phyloP scores from a whole-genome alignment of 64 coral and sea anemone genomes.

The Hydrozoanthus tunicans region DNA sequence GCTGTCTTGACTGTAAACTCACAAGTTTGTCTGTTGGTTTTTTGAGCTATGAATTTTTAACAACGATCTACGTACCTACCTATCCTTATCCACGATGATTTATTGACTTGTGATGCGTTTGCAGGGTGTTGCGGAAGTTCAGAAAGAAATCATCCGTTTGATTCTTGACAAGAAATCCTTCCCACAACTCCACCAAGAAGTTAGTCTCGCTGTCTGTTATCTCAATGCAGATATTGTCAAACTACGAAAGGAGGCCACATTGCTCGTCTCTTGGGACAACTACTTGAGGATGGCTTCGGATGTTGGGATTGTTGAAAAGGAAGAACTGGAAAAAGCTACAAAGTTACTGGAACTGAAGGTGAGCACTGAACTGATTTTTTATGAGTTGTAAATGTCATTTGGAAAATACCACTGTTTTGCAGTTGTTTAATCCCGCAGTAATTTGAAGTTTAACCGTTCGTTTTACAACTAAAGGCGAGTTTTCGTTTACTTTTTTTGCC shows the following conservation, averaged over 20 bases:
- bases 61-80: too few relatives aligned
- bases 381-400: too few relatives aligned
- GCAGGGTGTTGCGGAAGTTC: slow-evolving; percentile 18
- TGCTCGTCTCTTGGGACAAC: slow-evolving; percentile 33
- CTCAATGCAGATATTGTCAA: slow-evolving; percentile 40
- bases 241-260: not conserved
- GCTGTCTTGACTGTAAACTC: too few relatives aligned
- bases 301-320: slow-evolving; percentile 26
- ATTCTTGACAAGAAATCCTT: slow-evolving; percentile 19
- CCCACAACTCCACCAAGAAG: slow-evolving; percentile 41
- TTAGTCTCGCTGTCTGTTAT: not conserved
- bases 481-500: too few relatives aligned
- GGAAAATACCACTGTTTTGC: too few relatives aligned
- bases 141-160: slow-evolving; percentile 20
- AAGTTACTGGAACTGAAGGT: slow-evolving; percentile 30
- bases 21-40: too few relatives aligned
- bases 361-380: not conserved
- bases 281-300: slow-evolving; percentile 38
- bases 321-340: slow-evolving; percentile 27
- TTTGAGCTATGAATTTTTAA: too few relatives aligned
- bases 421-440: too few relatives aligned
- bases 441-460: too few relatives aligned
- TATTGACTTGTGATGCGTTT: too few relatives aligned
- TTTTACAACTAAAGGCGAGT: too few relatives aligned
- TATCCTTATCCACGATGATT: too few relatives aligned